Base-by-base conservation (phyloP, 2,888 invertebrate genomes). In the Schrankia costaestrigalis region DNA sequence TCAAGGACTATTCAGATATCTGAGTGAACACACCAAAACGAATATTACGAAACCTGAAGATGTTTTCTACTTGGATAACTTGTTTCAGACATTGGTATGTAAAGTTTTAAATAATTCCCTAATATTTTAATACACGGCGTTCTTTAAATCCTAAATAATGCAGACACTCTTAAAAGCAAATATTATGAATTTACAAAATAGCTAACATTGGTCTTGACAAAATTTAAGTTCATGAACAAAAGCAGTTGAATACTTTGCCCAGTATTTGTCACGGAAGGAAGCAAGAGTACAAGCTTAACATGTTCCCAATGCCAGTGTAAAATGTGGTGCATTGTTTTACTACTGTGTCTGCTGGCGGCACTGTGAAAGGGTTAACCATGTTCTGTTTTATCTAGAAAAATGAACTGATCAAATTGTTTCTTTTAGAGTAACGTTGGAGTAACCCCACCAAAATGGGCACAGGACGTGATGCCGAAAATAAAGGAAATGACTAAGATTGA, bases 81-180 rank as follows among this genome's bases (percentile, higher is more conserved):
- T 86, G 23, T 82, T 85, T 41, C 88, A 89, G 63, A 72, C 88
- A 21, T 66, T 88, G 77, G 89, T 89, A 67, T 40, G 69, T 59
- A 19, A 15, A 18, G 4, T 6, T 8, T 23, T 11, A 17, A 17
- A 21, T n/a, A 21, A 7, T n/a, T n/a, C 4, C 5, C n/a, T 24
- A 2, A 6, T 14, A 11, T 14, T 10, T 4, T 22, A 22, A 21
- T 21, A 10, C n/a, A n/a, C n/a, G n/a, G n/a, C n/a, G n/a, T n/a
- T n/a, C n/a, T n/a, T n/a, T n/a, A n/a, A n/a, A n/a, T n/a, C n/a
- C n/a, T n/a, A n/a, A n/a, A n/a, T n/a, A n/a, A n/a, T n/a, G n/a
- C n/a, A n/a, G n/a, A n/a, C n/a, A n/a, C n/a, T n/a, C n/a, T n/a
- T n/a, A n/a, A n/a, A n/a, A n/a, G n/a, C n/a, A n/a, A n/a, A n/a